Conservation (phyloP, 1,140 invertebrate genomes). For the Pararge aegeria region DNA sequence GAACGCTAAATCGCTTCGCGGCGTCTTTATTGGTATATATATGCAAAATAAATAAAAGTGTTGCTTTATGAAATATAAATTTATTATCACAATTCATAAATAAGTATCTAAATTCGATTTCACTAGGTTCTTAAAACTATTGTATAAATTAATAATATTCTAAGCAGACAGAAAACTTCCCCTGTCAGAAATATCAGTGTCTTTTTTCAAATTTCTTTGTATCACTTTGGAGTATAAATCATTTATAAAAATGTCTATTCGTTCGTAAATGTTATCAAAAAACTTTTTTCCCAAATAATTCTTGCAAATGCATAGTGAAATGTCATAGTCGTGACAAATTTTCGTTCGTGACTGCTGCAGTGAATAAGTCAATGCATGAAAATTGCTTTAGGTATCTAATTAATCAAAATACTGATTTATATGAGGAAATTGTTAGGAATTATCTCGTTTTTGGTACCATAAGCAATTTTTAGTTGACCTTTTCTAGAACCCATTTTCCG, state of each 20-base stretch:
- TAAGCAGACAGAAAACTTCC: conserved; percentile 48
- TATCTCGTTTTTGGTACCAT: conserved; percentile 27
- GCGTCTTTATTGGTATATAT: too few species aligned
- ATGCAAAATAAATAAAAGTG: conserved; percentile 24
- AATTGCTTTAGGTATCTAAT: conserved; percentile 39
- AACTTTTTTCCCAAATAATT: conserved; percentile 17
- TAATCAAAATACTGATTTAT: conserved; percentile 70
- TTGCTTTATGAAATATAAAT: conserved; percentile 53
- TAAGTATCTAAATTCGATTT: conserved; percentile 63
- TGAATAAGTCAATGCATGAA: conserved; percentile 33
- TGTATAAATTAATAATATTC: conserved; percentile 66
- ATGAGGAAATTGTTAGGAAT: conserved; percentile 45
- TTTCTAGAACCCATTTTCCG: conserved; percentile 70
- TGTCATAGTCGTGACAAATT: conserved; percentile 43
- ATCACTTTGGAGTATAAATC: conserved; percentile 20
- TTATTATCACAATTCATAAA: conserved; percentile 79
- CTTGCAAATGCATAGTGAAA: conserved; percentile 34
- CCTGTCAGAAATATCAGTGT: conserved; percentile 28
- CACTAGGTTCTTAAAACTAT: conserved; percentile 62
- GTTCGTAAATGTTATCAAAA: conserved; percentile 12
- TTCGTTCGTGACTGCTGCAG: conserved; percentile 34
- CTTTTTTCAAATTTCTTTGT: conserved; percentile 36
- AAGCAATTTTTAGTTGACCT: conserved; percentile 56
- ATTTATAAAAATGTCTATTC: neutral
- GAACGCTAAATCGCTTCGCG: too few species aligned